Percentiles rank a stretch among this genome's conserved stretches.
Evolutionary conservation across 2,888 invertebrate genomes (phyloP).

Genomic region (Polymixis lichenea): DNA sequence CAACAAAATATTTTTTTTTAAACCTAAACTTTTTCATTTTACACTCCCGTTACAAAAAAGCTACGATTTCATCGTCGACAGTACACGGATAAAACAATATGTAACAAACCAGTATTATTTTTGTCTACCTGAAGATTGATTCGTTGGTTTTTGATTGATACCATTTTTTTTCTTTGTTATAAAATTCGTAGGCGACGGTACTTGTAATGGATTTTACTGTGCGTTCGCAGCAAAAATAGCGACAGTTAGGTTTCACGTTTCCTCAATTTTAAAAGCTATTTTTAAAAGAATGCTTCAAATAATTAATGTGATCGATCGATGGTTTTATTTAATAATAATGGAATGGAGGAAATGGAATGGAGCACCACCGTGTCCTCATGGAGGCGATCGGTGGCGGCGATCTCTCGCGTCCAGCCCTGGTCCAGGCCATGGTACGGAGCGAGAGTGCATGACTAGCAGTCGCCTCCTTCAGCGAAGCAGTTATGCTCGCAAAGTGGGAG

Average conservation of each 20-base stretch:
- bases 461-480: too few relatives aligned
- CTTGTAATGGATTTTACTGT: background rate
- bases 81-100: slow-evolving; percentile 49
- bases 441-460: too few relatives aligned
- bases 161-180: slow-evolving; percentile 12
- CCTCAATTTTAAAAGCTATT: background rate
- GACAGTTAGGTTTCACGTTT: background rate
- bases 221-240: background rate
- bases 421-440: too few relatives aligned
- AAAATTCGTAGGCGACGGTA: slow-evolving; percentile 15
- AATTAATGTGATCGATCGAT: background rate
- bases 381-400: too few relatives aligned
- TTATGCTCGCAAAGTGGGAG: too few relatives aligned
- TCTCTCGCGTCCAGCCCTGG: too few relatives aligned
- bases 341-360: too few relatives aligned
- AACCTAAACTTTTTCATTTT: background rate
- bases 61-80: slow-evolving; percentile 6
- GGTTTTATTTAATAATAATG: too few relatives aligned
- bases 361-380: too few relatives aligned
- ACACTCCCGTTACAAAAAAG: background rate
- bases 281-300: background rate
- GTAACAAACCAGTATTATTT: slow-evolving; percentile 41
- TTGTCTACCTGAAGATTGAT: slow-evolving; percentile 57
- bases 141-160: slow-evolving; percentile 53
- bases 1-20: background rate